A percentile compares a stretch with the other conserved stretches of the same genome.
phyloP scores from a whole-genome alignment of 2,113 vertebrate species.

The Aphyosemion australe region DNA sequence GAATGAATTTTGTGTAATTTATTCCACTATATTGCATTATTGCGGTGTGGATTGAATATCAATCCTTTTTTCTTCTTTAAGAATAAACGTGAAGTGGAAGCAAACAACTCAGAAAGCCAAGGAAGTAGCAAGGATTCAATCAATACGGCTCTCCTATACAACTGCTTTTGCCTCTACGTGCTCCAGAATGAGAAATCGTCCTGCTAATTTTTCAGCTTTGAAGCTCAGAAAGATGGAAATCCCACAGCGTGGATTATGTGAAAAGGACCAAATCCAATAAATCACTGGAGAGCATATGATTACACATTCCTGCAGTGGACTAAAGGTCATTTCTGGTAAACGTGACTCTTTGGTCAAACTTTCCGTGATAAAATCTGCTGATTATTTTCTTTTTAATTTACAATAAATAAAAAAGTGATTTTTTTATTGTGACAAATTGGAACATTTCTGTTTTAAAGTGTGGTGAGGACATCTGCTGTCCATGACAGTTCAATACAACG shows the following conservation, averaged over 20 bases:
- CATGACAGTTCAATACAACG: constrained; percentile 42
- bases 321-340: not conserved
- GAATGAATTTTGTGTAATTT: constrained; percentile 57
- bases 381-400: no score
- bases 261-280: constrained; percentile 12
- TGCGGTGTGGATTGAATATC: constrained; percentile 53
- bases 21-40: constrained; percentile 56
- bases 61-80: constrained; percentile 21
- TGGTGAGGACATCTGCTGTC: constrained; percentile 61
- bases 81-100: constrained; percentile 40
- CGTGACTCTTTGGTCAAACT: not conserved
- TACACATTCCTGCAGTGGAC: not conserved
- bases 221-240: constrained; percentile 14
- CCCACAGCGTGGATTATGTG: constrained; percentile 3
- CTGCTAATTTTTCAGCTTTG: constrained; percentile 24
- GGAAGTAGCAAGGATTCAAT: constrained; percentile 44
- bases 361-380: no score
- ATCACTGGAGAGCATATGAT: not conserved
- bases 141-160: constrained; percentile 30
- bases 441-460: not conserved
- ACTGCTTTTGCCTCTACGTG: constrained; percentile 17
- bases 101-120: constrained; percentile 49
- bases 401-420: not conserved
- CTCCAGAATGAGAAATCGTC: constrained; percentile 37
- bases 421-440: not conserved